phyloP scores from a whole-genome alignment of 2,113 vertebrate genomes.

The Hystrix brachyura region DNA sequence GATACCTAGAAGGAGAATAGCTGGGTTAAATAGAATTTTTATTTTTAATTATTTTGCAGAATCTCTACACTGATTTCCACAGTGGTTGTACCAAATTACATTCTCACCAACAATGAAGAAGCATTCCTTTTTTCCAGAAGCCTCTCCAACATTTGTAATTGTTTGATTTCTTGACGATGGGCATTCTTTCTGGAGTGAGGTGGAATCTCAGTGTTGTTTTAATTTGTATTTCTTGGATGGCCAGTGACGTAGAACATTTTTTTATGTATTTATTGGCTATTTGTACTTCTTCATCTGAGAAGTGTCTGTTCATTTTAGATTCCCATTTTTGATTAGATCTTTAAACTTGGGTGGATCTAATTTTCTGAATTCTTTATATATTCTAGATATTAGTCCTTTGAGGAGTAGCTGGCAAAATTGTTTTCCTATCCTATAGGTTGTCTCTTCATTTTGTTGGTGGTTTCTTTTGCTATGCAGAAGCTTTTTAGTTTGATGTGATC shows the following conservation, averaged over 20 bases:
- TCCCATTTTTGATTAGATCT: background rate
- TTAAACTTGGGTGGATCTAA: background rate
- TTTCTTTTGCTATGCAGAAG: background rate
- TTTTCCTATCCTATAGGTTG: background rate
- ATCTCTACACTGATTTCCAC: background rate
- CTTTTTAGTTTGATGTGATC: background rate
- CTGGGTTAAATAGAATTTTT: background rate
- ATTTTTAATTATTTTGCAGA: background rate
- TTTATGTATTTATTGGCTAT: background rate
- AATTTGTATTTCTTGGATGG: background rate
- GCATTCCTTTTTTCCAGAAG: background rate
- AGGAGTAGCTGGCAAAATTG: background rate
- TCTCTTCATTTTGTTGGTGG: background rate
- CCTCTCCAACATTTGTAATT: background rate
- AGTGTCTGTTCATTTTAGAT: background rate
- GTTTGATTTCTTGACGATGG: background rate
- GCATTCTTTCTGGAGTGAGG: background rate
- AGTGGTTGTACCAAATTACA: background rate
- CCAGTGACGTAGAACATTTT: background rate
- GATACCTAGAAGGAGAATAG: background rate
- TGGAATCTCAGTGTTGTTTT: background rate
- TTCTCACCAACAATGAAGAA: background rate
- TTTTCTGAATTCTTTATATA: background rate
- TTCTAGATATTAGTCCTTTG: background rate
- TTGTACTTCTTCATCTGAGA: background rate